These are phyloP conservation scores for Helobdella robusta DNA, from an alignment of 2,888 invertebrate species.

Conservation along the genomic window DNA sequence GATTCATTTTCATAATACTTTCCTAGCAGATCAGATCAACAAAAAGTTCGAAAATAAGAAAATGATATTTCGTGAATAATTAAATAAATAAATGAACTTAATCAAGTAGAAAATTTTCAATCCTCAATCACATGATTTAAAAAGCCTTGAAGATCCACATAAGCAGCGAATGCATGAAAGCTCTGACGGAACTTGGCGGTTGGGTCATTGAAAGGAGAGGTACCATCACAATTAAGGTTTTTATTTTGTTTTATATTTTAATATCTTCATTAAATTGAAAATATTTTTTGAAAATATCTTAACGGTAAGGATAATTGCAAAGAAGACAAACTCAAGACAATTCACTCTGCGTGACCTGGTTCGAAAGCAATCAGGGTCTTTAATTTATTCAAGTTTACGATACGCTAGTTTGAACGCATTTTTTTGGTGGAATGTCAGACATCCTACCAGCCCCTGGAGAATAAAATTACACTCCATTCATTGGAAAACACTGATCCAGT, in stretches of 20 bases:
- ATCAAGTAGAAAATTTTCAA: not conserved
- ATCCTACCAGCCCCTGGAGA: too few species aligned
- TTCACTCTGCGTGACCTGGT: too few species aligned
- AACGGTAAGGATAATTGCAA: too few species aligned
- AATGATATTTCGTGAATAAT: not conserved
- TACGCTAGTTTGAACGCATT: not conserved
- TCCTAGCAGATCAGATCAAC: too few species aligned
- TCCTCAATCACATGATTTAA: not conserved
- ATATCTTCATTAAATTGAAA: not conserved
- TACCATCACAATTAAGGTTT: constrained; percentile 29
- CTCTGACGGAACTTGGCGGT: constrained; percentile 30
- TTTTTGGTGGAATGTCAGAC: too few species aligned
- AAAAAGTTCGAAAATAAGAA: not conserved
- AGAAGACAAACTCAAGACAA: too few species aligned
- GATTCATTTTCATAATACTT: too few species aligned
- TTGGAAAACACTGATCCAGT: too few species aligned
- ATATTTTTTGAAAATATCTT: not conserved
- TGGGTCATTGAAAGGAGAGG: constrained; percentile 31
- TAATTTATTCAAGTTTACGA: not conserved
- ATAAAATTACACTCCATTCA: too few species aligned
- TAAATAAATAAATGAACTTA: not conserved
- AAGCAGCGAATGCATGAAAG: constrained; percentile 32
- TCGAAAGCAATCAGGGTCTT: too few species aligned
- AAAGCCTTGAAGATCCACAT: constrained; percentile 34
- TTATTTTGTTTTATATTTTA: not conserved